A percentile compares a stretch with the other conserved stretches of the same genome.
Conservation (phyloP, 2,888 invertebrate genomes). For the Pemphredon lugubris region DNA sequence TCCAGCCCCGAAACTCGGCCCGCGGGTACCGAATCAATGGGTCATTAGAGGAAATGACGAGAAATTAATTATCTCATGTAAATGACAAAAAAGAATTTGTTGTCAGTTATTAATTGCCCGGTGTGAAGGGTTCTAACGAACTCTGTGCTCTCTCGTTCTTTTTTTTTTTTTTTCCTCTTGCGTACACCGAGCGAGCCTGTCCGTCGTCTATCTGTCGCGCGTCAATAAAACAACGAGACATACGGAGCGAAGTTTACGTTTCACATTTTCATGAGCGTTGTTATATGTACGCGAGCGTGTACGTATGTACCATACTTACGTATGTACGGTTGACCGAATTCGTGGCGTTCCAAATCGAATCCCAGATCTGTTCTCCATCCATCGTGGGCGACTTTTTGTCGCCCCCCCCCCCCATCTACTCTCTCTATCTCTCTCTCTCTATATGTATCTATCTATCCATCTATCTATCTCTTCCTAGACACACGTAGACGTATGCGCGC, state of each 20-base stretch:
- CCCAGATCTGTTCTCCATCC: conserved; percentile 64
- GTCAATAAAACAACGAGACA: conserved; percentile 58
- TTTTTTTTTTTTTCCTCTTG: conserved; percentile 9
- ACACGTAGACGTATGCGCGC: background rate
- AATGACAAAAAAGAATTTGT: conserved; percentile 47
- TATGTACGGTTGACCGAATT: conserved; percentile 55
- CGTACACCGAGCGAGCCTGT: conserved; percentile 14
- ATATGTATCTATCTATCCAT: no score
- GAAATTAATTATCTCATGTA: conserved; percentile 59
- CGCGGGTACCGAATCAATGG: conserved; percentile 43
- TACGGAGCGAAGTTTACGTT: conserved; percentile 24
- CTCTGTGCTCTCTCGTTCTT: conserved; percentile 2
- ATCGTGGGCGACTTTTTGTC: conserved; percentile 61
- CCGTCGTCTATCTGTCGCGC: conserved; percentile 37
- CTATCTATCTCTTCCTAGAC: no score
- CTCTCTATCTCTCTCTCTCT: conserved; percentile 6
- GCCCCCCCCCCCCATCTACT: background rate
- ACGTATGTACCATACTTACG: no score
- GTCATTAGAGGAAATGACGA: conserved; percentile 52
- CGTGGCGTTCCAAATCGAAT: conserved; percentile 60
- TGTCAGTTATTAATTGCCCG: conserved; percentile 61
- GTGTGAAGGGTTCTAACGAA: conserved; percentile 52
- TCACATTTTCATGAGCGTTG: conserved; percentile 35
- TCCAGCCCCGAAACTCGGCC: no score
- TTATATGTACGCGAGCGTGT: no score